Percentiles rank a stretch among this genome's conserved stretches.
Evolutionary conservation across 2,888 invertebrate genomes (phyloP).

Genomic region (Morpho deidamia): DNA sequence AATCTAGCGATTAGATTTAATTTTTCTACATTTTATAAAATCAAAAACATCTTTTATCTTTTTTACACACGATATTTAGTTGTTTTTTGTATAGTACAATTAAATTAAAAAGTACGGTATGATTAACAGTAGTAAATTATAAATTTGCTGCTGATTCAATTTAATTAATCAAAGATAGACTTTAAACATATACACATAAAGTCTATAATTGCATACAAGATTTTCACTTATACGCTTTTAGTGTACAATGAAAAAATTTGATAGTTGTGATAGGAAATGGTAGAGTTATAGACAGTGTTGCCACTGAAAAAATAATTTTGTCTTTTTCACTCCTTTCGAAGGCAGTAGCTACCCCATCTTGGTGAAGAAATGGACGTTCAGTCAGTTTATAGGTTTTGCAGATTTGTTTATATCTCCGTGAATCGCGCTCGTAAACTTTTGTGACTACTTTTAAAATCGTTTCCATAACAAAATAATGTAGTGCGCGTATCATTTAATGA

Average conservation of each 20-base stretch:
- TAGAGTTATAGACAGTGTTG: constrained; percentile 48
- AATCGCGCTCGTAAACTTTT: constrained; percentile 73
- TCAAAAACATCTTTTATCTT: neutral
- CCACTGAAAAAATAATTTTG: constrained; percentile 57
- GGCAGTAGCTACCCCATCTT: constrained; percentile 72
- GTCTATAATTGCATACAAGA: neutral
- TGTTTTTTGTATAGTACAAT: constrained; percentile 34
- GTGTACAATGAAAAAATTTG: constrained; percentile 2
- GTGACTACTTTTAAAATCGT: constrained; percentile 64
- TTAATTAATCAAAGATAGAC: neutral
- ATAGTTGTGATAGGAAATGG: constrained; percentile 24
- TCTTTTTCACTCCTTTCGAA: constrained; percentile 61
- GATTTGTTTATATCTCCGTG: constrained; percentile 74
- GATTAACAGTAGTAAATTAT: neutral
- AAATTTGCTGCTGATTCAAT: neutral
- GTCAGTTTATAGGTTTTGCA: constrained; percentile 55
- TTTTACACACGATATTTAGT: constrained; percentile 13
- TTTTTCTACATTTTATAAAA: constrained; percentile 1
- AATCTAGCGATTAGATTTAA: neutral
- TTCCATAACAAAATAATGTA: constrained; percentile 56
- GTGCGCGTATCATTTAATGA: constrained; percentile 54
- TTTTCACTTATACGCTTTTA: constrained; percentile 5
- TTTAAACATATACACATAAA: neutral
- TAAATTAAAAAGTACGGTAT: constrained; percentile 26
- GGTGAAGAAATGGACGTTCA: constrained; percentile 72